A percentile compares a stretch with the other conserved stretches of the same genome.
Conservation (phyloP, 2,797 vertebrate genomes). For the Rhincodon typus region DNA sequence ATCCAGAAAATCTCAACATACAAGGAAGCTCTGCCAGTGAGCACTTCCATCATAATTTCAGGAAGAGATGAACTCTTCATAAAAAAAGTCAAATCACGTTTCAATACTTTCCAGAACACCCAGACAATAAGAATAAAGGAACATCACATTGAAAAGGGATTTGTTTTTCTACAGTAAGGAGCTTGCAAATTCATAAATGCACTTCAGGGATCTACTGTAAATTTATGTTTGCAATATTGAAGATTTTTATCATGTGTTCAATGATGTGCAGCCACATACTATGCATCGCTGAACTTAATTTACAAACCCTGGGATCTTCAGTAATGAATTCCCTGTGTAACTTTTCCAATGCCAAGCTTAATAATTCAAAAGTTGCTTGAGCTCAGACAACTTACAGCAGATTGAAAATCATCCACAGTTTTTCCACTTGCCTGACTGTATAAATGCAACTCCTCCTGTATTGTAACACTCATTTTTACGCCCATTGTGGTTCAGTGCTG, state of each 20-base stretch:
- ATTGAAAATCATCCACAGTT: constrained; percentile 17
- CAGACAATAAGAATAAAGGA: not conserved
- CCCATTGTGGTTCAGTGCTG: not conserved
- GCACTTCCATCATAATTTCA: not conserved
- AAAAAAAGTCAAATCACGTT: not conserved
- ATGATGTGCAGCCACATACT: not conserved
- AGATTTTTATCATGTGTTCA: not conserved
- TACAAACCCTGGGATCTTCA: not conserved
- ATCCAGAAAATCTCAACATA: not conserved
- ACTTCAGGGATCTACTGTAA: not conserved
- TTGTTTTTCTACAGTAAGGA: not conserved
- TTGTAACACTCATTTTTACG: too few species aligned
- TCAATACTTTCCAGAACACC: not conserved
- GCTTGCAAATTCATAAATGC: not conserved
- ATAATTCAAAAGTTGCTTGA: constrained; percentile 28
- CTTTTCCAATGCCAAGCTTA: not conserved
- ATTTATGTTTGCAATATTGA: not conserved
- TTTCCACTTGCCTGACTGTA: constrained; percentile 28
- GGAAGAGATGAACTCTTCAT: not conserved
- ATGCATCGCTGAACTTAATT: constrained; percentile 1
- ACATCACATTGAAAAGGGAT: not conserved
- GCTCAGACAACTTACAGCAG: not conserved
- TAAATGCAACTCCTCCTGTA: too few species aligned
- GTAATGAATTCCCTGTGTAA: not conserved
- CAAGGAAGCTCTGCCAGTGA: not conserved